These are phyloP conservation scores for Neopipo cinnamomea DNA, from an alignment of 2,113 vertebrate genomes.

Conservation along the genomic window DNA sequence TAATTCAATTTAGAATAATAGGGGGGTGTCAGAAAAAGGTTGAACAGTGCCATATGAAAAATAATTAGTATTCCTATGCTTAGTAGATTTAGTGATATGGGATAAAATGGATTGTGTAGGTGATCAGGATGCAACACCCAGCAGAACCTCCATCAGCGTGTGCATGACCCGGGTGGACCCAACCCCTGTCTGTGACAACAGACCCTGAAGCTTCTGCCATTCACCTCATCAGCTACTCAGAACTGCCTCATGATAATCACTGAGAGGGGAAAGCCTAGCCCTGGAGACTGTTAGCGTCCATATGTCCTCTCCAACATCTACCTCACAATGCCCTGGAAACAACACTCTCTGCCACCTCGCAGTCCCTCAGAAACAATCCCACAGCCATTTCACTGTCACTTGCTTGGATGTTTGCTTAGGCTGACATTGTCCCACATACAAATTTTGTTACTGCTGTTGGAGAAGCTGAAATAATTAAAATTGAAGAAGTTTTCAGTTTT, in stretches of 20 bases:
- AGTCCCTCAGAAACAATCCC: not conserved
- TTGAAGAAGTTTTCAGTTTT: not conserved
- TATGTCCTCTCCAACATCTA: not conserved
- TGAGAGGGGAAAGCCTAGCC: not conserved
- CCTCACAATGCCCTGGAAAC: no score
- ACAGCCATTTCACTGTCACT: not conserved
- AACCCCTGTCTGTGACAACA: not conserved
- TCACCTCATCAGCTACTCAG: not conserved
- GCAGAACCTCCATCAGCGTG: not conserved
- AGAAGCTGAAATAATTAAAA: not conserved
- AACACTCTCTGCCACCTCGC: not conserved
- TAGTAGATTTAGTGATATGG: not conserved
- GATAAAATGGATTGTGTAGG: not conserved
- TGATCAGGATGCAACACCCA: not conserved
- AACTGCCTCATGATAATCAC: not conserved
- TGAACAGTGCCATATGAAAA: not conserved
- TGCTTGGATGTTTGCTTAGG: not conserved
- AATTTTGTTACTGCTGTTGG: not conserved
- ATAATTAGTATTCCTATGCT: constrained; percentile 19
- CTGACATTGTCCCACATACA: not conserved
- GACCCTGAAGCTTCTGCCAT: not conserved
- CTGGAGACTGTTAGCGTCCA: not conserved
- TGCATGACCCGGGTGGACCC: not conserved
- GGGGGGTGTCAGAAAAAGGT: not conserved
- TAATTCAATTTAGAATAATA: not conserved